Evolutionary conservation across 2,797 vertebrate species (phyloP).

Genomic region (Triplophysa yarkandensis): DNA sequence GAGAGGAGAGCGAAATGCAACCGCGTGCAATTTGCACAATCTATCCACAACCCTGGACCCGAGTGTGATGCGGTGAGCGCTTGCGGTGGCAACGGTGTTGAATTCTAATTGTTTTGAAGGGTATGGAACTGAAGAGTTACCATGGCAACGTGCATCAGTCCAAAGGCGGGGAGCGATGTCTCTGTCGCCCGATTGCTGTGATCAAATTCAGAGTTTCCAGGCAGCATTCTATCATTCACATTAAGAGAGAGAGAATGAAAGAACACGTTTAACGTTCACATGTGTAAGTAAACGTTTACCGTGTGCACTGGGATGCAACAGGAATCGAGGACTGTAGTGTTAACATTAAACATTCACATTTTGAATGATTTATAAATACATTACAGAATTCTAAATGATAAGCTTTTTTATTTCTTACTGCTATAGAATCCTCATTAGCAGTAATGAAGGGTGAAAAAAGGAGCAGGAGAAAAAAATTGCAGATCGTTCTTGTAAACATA

Average conservation of each 20-base stretch:
- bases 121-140: slow-evolving; percentile 73
- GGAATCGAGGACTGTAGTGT: not conserved
- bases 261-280: not conserved
- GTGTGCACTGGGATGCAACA: not conserved
- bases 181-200: slow-evolving; percentile 50
- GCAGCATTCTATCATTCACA: slow-evolving; percentile 29
- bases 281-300: not conserved
- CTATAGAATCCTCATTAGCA: slow-evolving; percentile 30
- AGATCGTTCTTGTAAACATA: slow-evolving; percentile 34
- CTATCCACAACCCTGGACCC: slow-evolving; percentile 53
- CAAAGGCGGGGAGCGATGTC: slow-evolving; percentile 48
- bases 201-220: slow-evolving; percentile 51
- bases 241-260: slow-evolving; percentile 1
- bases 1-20: slow-evolving; percentile 11
- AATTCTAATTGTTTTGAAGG: slow-evolving; percentile 82
- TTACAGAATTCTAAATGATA: not conserved
- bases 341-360: not conserved
- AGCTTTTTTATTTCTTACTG: slow-evolving; percentile 9
- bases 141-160: slow-evolving; percentile 71
- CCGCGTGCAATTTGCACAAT: slow-evolving; percentile 32
- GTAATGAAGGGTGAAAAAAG: slow-evolving; percentile 12
- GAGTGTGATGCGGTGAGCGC: slow-evolving; percentile 64
- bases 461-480: slow-evolving; percentile 16
- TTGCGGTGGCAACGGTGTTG: slow-evolving; percentile 67
- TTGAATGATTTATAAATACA: not conserved